Conservation (phyloP, 53 echinoderm and acorn worm species). For the Zoroaster sp. region DNA sequence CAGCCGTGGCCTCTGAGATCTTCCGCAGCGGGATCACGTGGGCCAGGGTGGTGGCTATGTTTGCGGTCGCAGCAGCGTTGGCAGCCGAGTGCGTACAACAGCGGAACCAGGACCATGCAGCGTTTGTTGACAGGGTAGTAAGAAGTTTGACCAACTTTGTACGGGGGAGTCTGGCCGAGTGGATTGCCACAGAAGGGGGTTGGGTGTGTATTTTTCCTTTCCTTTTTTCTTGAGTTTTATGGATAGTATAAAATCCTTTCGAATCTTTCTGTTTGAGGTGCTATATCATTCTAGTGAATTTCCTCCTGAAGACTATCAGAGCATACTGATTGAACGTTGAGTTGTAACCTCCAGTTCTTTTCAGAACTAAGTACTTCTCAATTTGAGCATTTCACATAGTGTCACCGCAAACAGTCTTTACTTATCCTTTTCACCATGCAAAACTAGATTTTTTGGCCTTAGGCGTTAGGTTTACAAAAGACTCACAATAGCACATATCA, state of each 20-base stretch:
- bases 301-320: too few relatives aligned
- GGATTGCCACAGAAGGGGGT: slow-evolving; percentile 84
- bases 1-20: slow-evolving; percentile 59
- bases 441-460: too few relatives aligned
- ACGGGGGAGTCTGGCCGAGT: slow-evolving; percentile 56
- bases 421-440: too few relatives aligned
- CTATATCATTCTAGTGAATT: background rate
- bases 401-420: too few relatives aligned
- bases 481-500: too few relatives aligned
- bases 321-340: too few relatives aligned
- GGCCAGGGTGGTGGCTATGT: slow-evolving; percentile 79
- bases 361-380: too few relatives aligned
- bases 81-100: slow-evolving; percentile 80
- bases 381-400: too few relatives aligned
- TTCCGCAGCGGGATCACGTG: slow-evolving; percentile 77
- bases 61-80: slow-evolving; percentile 71
- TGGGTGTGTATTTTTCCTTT: slow-evolving; percentile 67
- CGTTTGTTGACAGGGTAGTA: slow-evolving; percentile 43
- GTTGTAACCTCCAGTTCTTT: too few relatives aligned
- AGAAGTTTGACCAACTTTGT: slow-evolving; percentile 57
- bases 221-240: too few relatives aligned
- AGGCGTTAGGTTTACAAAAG: too few relatives aligned
- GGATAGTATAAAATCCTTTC: background rate
- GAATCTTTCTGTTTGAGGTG: background rate
- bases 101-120: slow-evolving; percentile 65